Base-by-base conservation (phyloP, 2,888 invertebrate species). In the Leptinotarsa tumamoca region DNA sequence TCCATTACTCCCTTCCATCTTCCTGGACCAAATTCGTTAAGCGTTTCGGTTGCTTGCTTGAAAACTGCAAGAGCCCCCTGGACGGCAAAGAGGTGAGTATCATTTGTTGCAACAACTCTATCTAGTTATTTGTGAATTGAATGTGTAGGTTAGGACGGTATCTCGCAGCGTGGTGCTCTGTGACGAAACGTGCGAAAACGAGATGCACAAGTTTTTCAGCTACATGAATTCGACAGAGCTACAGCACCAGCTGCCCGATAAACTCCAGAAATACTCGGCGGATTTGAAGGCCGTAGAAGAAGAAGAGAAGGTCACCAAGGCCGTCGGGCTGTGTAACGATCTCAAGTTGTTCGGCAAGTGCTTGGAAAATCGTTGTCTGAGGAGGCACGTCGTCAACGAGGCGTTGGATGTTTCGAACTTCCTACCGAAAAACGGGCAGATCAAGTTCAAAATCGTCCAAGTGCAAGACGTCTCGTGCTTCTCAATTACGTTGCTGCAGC, bases 1-100 rank as follows among this genome's bases (percentile, higher is more conserved):
- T 96, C 18, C 95, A 95, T 85, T 95, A 91, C 87, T 93, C 94
- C 3, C 86, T 95, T 80, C 93, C 94, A 0, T 83, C 87, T 43
- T 88, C 90, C 0, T 94, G 93, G 87, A 92, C 93, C 0, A 90
- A 90, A 84, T 95, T 95, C 85, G 91, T 92, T 67, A 92, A 90
- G 83, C 89, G 96, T 76, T 94, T 95, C 84, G 90, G 92, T 0
- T 91, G 92, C 27, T 88, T 95, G 61, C 90, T 92, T 74, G 90
- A 93, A 79, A 91, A 92, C 83, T 93, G 93, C 82, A 85, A 85
- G 3, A 87, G 85, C 54, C 84, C 90, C 75, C 75, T 87, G 51
- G 78, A 85, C 52, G 80, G 82, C 14, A 85, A 86, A 67, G 77
- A 87, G 81, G 89, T 89, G 85, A 84, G 81, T 33, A 4, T 68